These are phyloP conservation scores for Hippocampus mohnikei DNA, from an alignment of 2,113 vertebrate species.

Conservation along the genomic window DNA sequence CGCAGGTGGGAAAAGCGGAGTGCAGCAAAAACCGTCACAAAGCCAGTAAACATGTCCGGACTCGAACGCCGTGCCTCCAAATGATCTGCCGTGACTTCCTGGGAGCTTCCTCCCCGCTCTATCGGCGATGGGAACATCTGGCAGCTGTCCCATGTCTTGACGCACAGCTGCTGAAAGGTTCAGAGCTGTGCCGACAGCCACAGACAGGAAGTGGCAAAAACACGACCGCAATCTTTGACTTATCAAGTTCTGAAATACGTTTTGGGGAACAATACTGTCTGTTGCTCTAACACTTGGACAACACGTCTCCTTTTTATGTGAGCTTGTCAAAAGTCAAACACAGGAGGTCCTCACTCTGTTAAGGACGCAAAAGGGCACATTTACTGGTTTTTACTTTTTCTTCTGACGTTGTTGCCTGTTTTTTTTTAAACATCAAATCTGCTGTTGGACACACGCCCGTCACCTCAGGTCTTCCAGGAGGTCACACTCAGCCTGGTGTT, in stretches of 20 bases:
- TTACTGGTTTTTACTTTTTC: no score
- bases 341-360: neutral
- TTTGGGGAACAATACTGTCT: slow-evolving; percentile 1
- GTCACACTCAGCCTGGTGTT: slow-evolving; percentile 95
- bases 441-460: slow-evolving; percentile 22
- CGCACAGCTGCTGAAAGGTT: slow-evolving; percentile 57
- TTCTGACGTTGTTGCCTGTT: no score
- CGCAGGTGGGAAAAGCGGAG: slow-evolving; percentile 25
- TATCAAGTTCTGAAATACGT: slow-evolving; percentile 25
- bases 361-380: neutral
- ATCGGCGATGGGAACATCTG: slow-evolving; percentile 55
- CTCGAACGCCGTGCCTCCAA: slow-evolving; percentile 35
- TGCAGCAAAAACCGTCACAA: slow-evolving; percentile 45
- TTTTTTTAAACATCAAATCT: neutral
- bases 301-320: neutral
- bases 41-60: slow-evolving; percentile 57
- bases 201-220: slow-evolving; percentile 55
- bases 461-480: slow-evolving; percentile 97
- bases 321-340: neutral
- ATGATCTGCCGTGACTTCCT: slow-evolving; percentile 46
- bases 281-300: neutral
- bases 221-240: slow-evolving; percentile 32
- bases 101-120: slow-evolving; percentile 36
- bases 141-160: slow-evolving; percentile 45
- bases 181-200: slow-evolving; percentile 46